Evolutionary conservation across 2,113 vertebrate genomes (phyloP).

Genomic region (Nibea coibor): DNA sequence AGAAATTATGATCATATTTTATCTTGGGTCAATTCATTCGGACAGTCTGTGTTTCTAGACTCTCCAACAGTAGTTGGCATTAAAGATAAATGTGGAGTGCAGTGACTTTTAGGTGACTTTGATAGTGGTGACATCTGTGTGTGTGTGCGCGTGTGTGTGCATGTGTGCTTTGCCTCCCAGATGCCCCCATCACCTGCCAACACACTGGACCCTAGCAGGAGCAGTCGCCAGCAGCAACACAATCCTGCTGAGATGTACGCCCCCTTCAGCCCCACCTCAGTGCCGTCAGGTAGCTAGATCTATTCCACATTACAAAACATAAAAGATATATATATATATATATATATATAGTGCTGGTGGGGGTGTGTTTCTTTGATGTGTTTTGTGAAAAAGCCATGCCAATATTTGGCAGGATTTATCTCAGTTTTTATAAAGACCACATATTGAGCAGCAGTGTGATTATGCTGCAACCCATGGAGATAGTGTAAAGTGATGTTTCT

Average conservation of each 20-base stretch:
- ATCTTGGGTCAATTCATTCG: constrained; percentile 28
- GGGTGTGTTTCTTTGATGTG: constrained; percentile 34
- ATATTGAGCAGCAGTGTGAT: constrained; percentile 12
- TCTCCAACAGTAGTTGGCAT: constrained; percentile 4
- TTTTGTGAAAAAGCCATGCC: constrained; percentile 18
- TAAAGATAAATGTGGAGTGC: constrained; percentile 26
- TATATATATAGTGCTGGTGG: background rate
- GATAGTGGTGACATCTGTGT: constrained; percentile 52
- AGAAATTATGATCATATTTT: background rate
- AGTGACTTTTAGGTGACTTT: constrained; percentile 66
- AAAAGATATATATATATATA: background rate
- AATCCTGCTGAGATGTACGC: constrained; percentile 92
- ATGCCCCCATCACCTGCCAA: constrained; percentile 98
- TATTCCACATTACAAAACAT: constrained; percentile 22
- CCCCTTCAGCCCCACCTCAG: constrained; percentile 93
- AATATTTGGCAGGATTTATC: constrained; percentile 32
- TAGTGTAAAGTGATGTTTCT: background rate
- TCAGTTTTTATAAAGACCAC: constrained; percentile 19
- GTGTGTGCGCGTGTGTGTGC: constrained; percentile 35
- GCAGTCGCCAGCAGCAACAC: constrained; percentile 86
- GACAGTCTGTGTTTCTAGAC: constrained; percentile 5
- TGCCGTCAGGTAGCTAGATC: constrained; percentile 91
- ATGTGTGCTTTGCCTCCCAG: constrained; percentile 75
- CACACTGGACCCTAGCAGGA: constrained; percentile 94
- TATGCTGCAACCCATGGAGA: constrained; percentile 18